Conservation (phyloP, 2,797 vertebrate genomes). For the Vipera ursinii region DNA sequence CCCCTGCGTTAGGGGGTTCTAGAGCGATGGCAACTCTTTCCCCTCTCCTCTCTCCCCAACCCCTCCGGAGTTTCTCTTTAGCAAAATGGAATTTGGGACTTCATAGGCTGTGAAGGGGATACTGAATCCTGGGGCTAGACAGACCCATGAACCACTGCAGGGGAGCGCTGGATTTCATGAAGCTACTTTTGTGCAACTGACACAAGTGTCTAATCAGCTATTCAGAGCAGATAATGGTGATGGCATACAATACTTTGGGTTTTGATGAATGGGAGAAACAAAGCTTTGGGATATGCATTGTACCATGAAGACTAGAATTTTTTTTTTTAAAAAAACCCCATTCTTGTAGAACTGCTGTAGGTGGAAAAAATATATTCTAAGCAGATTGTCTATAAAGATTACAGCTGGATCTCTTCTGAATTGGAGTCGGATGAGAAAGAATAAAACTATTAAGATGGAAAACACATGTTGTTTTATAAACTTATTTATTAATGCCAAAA, state of each 20-base stretch:
- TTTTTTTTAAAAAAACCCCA: too few relatives aligned
- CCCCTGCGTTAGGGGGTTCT: not conserved
- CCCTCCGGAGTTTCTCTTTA: not conserved
- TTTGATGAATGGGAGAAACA: not conserved
- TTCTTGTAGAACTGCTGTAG: not conserved
- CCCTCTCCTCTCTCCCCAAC: too few relatives aligned
- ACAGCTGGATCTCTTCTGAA: not conserved
- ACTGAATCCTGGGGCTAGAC: not conserved
- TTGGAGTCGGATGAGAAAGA: not conserved
- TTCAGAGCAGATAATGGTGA: not conserved
- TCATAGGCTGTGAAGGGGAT: not conserved
- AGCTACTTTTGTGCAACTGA: not conserved
- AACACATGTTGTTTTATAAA: not conserved
- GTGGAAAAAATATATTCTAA: not conserved
- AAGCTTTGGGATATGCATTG: not conserved
- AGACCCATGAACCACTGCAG: not conserved
- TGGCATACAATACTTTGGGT: not conserved
- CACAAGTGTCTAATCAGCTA: not conserved
- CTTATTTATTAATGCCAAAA: not conserved
- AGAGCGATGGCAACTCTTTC: not conserved
- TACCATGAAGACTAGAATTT: not conserved
- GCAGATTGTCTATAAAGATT: not conserved
- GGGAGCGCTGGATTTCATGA: not conserved
- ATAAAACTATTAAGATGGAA: not conserved
- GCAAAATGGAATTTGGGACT: not conserved